Evolutionary conservation across 1,140 invertebrate species (phyloP).

Genomic region (Apis laboriosa): DNA sequence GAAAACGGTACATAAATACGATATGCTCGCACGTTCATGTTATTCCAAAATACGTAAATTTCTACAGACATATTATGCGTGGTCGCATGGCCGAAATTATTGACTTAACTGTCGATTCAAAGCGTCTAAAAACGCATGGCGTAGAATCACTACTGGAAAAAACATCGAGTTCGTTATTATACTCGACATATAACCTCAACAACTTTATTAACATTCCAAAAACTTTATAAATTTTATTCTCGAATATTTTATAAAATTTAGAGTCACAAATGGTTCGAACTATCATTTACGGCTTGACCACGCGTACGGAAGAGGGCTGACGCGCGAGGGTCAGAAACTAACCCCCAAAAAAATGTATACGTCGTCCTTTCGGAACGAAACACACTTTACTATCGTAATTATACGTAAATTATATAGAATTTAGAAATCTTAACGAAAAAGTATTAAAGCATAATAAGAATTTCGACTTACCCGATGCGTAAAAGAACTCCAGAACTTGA

Average conservation of each 20-base stretch:
- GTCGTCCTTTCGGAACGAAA: conserved; percentile 29
- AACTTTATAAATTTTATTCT: too few relatives aligned
- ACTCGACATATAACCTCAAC: conserved; percentile 27
- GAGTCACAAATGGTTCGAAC: not conserved
- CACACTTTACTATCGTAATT: conserved; percentile 3
- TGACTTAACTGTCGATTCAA: conserved; percentile 31
- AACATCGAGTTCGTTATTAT: not conserved
- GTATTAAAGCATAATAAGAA: not conserved
- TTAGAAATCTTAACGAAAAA: not conserved
- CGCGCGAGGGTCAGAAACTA: conserved; percentile 63
- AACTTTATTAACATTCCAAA: not conserved
- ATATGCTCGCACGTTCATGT: not conserved
- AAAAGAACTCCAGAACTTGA: conserved; percentile 36
- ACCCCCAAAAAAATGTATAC: conserved; percentile 60
- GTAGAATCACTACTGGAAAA: conserved; percentile 17
- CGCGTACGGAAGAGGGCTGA: conserved; percentile 65
- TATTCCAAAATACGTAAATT: not conserved
- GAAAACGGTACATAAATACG: not conserved
- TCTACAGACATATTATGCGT: not conserved
- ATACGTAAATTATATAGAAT: not conserved
- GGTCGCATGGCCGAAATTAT: conserved; percentile 46
- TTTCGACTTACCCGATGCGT: conserved; percentile 55
- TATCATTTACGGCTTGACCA: conserved; percentile 50
- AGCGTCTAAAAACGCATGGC: conserved; percentile 26
- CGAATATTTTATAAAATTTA: not conserved